Conservation (phyloP, 2,888 invertebrate species). For the Andrena fulva region DNA sequence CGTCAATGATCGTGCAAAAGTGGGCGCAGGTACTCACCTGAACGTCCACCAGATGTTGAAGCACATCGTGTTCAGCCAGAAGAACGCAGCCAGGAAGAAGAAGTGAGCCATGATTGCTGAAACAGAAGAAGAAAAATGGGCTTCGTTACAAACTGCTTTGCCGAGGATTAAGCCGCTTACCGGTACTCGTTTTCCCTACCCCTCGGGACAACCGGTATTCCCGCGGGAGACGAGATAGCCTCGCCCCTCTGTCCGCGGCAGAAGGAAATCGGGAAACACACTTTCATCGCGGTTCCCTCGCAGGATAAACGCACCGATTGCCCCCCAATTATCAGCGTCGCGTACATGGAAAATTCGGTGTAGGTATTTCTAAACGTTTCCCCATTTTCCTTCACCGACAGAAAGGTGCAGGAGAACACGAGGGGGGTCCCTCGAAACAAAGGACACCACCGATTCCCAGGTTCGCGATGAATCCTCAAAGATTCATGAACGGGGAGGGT, state of each 20-base stretch:
- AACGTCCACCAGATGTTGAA: conserved; percentile 98
- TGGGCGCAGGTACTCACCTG: conserved; percentile 87
- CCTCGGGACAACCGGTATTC: conserved; percentile 26
- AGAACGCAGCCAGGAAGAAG: conserved; percentile 95
- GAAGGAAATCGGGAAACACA: not conserved
- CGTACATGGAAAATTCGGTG: not conserved
- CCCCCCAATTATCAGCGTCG: not conserved
- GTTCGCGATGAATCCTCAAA: conserved; percentile 57
- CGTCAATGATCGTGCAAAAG: conserved; percentile 57
- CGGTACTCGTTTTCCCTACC: not conserved
- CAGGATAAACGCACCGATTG: conserved; percentile 7
- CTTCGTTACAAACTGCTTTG: conserved; percentile 52
- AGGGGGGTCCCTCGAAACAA: conserved; percentile 44
- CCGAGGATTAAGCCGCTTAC: conserved; percentile 24
- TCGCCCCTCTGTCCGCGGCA: not conserved
- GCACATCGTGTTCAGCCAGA: conserved; percentile 97
- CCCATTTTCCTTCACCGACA: not conserved
- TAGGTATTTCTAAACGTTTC: not conserved
- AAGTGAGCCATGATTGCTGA: conserved; percentile 94
- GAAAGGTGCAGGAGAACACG: not conserved
- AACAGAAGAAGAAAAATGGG: conserved; percentile 82
- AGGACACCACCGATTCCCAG: conserved; percentile 52
- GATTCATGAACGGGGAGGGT: conserved; percentile 57
- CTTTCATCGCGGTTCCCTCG: not conserved
- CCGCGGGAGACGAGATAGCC: not conserved